Percentiles rank a stretch among this genome's conserved stretches.
Conservation (phyloP, 1,140 invertebrate genomes). For the Dendrolimus punctatus region DNA sequence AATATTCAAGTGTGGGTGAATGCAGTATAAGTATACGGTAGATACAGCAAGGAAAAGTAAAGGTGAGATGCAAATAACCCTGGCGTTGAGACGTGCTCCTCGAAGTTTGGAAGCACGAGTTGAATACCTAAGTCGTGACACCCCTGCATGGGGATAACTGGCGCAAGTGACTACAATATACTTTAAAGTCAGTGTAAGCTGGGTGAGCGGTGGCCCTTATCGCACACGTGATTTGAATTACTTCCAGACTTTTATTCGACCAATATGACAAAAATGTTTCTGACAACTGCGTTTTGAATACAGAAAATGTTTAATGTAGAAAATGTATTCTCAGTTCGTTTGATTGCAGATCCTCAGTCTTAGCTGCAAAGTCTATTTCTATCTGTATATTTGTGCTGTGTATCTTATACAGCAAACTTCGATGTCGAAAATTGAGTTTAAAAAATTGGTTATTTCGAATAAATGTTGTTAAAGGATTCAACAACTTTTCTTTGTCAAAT, state of each 20-base stretch:
- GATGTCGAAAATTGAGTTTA: no score
- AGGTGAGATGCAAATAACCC: slow-evolving; percentile 42
- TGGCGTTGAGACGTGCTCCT: slow-evolving; percentile 34
- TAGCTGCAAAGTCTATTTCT: no score
- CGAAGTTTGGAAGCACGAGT: slow-evolving; percentile 24
- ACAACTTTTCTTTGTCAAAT: no score
- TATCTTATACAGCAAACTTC: no score
- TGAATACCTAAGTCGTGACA: slow-evolving; percentile 32
- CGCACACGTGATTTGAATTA: slow-evolving; percentile 43
- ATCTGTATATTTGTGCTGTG: no score
- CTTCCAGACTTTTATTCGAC: slow-evolving; percentile 32
- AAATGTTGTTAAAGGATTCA: no score
- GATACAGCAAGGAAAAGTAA: slow-evolving; percentile 29
- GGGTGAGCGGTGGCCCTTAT: slow-evolving; percentile 40
- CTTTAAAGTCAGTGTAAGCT: slow-evolving; percentile 39
- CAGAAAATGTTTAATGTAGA: slow-evolving; percentile 14
- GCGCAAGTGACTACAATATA: slow-evolving; percentile 38
- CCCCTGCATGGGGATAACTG: slow-evolving; percentile 33
- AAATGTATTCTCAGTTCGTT: no score
- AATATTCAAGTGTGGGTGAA: neutral
- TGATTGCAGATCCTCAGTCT: no score
- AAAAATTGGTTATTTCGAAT: no score
- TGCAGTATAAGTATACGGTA: slow-evolving; percentile 27
- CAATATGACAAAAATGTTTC: slow-evolving; percentile 46
- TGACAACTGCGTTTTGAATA: slow-evolving; percentile 40